These are phyloP conservation scores for Phyllostomus hastatus DNA, from an alignment of 2,113 vertebrate species.

Conservation along the genomic window DNA sequence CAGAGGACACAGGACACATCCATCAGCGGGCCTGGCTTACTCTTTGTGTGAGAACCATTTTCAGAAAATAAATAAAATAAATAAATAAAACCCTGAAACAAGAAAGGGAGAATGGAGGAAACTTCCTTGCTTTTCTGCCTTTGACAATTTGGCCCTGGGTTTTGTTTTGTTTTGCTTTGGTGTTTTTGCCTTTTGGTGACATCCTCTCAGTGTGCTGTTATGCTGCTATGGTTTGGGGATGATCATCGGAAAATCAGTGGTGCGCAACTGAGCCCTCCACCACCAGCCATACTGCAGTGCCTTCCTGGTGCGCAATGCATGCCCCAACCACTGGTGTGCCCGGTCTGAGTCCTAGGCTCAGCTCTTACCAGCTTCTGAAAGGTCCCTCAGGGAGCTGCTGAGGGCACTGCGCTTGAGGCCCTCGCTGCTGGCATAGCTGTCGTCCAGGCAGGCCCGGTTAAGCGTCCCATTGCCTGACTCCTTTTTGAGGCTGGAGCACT, in stretches of 20 bases:
- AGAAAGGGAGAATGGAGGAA: neutral
- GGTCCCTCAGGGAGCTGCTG: slow-evolving; percentile 96
- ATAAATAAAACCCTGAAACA: neutral
- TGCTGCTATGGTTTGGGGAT: neutral
- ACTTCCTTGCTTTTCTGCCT: slow-evolving; percentile 22
- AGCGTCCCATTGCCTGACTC: slow-evolving; percentile 90
- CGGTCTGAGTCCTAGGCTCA: neutral
- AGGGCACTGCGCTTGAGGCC: slow-evolving; percentile 96
- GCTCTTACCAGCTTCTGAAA: slow-evolving; percentile 95
- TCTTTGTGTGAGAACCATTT: neutral
- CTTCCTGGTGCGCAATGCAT: neutral
- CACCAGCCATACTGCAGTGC: neutral
- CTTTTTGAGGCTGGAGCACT: slow-evolving; percentile 92
- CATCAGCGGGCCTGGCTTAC: slow-evolving; percentile 39
- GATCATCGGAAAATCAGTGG: slow-evolving; percentile 22
- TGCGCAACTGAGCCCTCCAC: neutral
- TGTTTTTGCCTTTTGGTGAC: slow-evolving; percentile 30
- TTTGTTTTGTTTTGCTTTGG: too few species aligned
- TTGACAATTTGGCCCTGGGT: slow-evolving; percentile 42
- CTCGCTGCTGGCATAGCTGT: slow-evolving; percentile 94
- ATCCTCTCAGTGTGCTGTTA: slow-evolving; percentile 41
- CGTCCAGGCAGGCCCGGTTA: slow-evolving; percentile 92
- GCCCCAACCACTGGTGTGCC: neutral
- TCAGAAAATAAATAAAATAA: neutral
- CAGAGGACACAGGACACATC: slow-evolving; percentile 68